Evolutionary conservation across 2,888 invertebrate genomes (phyloP).

Genomic region (Clostera curtula): DNA sequence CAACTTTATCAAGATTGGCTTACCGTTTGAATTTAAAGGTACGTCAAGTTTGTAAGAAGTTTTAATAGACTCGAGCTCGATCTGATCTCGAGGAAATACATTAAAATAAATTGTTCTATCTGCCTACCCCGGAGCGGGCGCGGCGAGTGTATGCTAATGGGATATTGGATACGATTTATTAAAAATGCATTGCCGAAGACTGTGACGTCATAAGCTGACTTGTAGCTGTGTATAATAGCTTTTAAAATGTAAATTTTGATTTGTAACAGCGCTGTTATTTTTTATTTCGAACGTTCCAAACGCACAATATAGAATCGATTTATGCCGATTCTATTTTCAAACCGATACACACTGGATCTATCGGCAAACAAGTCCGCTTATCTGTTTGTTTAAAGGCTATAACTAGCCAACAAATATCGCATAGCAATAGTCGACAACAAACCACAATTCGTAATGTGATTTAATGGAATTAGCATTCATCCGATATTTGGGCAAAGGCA

Average conservation of each 20-base stretch:
- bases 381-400: slow-evolving; percentile 15
- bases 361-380: slow-evolving; percentile 17
- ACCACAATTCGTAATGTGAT: slow-evolving; percentile 17
- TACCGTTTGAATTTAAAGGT: slow-evolving; percentile 71
- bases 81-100: slow-evolving; percentile 59
- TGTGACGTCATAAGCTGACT: no score
- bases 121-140: slow-evolving; percentile 12
- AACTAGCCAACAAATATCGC: slow-evolving; percentile 17
- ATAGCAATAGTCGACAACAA: slow-evolving; percentile 10
- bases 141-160: slow-evolving; percentile 3
- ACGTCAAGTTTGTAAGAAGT: slow-evolving; percentile 60
- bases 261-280: no score
- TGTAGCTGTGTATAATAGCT: no score
- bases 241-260: no score
- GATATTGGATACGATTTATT: slow-evolving; percentile 6
- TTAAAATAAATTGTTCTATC: slow-evolving; percentile 44
- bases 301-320: no score
- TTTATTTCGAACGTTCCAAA: neutral
- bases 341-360: slow-evolving; percentile 17
- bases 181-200: slow-evolving; percentile 8
- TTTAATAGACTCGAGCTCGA: slow-evolving; percentile 66
- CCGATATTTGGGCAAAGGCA: slow-evolving; percentile 21
- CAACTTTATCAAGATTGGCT: slow-evolving; percentile 65
- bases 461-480: slow-evolving; percentile 25
- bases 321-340: neutral